Evolutionary conservation across 1,140 invertebrate species (phyloP).

Genomic region (Bilobella aurantiaca): DNA sequence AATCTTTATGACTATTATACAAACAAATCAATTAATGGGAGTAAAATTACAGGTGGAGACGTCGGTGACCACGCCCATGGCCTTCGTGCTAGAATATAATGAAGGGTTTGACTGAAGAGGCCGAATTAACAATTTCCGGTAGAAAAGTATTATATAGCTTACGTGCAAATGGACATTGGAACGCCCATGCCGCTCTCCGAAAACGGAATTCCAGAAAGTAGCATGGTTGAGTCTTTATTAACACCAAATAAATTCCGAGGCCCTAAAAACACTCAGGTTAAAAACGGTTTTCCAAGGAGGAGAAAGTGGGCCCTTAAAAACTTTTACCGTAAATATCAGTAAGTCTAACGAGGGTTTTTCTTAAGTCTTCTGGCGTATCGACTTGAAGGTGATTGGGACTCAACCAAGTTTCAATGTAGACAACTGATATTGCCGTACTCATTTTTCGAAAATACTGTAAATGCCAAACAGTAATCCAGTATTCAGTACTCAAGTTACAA

Average conservation of each 20-base stretch:
- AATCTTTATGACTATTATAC: no score
- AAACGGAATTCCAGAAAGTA: slow-evolving; percentile 56
- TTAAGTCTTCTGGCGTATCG: slow-evolving; percentile 70
- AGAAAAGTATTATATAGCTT: neutral
- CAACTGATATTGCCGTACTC: slow-evolving; percentile 82
- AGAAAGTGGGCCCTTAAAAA: neutral
- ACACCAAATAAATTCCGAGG: slow-evolving; percentile 68
- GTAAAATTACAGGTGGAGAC: slow-evolving; percentile 2
- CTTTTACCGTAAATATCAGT: slow-evolving; percentile 61
- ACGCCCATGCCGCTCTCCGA: slow-evolving; percentile 78
- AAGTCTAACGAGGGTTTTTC: slow-evolving; percentile 72
- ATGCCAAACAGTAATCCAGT: no score
- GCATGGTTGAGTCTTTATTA: slow-evolving; percentile 76
- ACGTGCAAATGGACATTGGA: slow-evolving; percentile 78
- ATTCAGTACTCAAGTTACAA: neutral
- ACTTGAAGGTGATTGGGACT: slow-evolving; percentile 67
- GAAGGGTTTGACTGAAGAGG: neutral
- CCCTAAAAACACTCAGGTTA: slow-evolving; percentile 1
- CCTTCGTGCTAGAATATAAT: slow-evolving; percentile 46
- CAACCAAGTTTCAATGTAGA: slow-evolving; percentile 94
- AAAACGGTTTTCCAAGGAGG: neutral
- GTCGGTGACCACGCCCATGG: slow-evolving; percentile 59
- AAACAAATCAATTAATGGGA: neutral
- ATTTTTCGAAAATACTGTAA: slow-evolving; percentile 84
- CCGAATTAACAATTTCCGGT: neutral